phyloP scores from a whole-genome alignment of 2,888 invertebrate species.

The Alsophila aescularia region DNA sequence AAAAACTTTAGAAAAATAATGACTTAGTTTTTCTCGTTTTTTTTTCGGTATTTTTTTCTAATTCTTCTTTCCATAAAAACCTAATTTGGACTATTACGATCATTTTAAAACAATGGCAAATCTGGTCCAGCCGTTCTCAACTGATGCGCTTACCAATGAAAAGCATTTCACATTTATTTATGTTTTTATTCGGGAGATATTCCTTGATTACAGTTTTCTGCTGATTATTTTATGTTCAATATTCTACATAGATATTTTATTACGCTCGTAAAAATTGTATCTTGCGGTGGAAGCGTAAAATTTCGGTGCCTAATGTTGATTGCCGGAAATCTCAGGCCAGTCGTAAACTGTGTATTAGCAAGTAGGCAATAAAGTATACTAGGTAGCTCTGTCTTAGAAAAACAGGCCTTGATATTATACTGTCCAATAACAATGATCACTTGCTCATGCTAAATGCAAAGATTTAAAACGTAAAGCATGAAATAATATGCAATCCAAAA shows the following conservation, averaged over 20 bases:
- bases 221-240: conserved; percentile 17
- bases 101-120: no score
- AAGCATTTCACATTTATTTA: not conserved
- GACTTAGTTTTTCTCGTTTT: no score
- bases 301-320: conserved; percentile 35
- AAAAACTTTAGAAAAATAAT: no score
- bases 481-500: no score
- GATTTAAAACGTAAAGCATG: no score
- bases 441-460: no score
- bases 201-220: conserved; percentile 7
- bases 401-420: not conserved
- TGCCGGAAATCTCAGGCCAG: conserved; percentile 45
- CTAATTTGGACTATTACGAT: no score
- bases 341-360: conserved; percentile 44
- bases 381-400: conserved; percentile 1
- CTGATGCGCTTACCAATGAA: no score
- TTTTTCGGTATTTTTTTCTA: no score
- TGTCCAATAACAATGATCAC: no score
- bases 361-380: conserved; percentile 31
- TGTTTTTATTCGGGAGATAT: not conserved
- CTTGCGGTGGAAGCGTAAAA: conserved; percentile 39
- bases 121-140: no score
- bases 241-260: conserved; percentile 23
- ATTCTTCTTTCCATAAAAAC: no score
- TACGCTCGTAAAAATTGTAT: conserved; percentile 27